Evolutionary conservation across 2,113 vertebrate genomes (phyloP).

Genomic region (Dascyllus trimaculatus): DNA sequence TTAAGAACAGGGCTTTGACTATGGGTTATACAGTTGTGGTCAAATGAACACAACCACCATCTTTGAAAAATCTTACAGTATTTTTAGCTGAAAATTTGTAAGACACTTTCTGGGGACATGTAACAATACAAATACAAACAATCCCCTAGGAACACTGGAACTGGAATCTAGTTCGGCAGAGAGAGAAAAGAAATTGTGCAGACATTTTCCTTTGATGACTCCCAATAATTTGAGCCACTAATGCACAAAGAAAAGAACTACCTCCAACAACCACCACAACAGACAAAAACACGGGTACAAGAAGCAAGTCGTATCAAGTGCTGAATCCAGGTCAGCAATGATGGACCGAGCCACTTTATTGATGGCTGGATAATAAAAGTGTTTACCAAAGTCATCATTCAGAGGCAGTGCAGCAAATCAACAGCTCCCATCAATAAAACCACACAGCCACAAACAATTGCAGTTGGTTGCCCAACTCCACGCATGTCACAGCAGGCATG

Average conservation of each 20-base stretch:
- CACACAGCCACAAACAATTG: constrained; percentile 46
- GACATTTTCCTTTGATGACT: constrained; percentile 23
- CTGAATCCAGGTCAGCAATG: constrained; percentile 56
- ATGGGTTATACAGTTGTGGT: no score
- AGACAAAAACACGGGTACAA: constrained; percentile 9
- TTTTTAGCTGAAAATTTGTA: no score
- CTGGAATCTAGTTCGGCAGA: neutral
- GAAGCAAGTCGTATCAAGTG: constrained; percentile 8
- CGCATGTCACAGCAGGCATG: constrained; percentile 48
- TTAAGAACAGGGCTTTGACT: no score
- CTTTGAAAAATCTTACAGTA: no score
- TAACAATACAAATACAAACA: neutral
- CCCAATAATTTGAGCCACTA: neutral
- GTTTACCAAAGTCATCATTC: constrained; percentile 61
- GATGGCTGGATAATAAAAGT: constrained; percentile 64
- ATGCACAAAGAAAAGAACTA: constrained; percentile 3
- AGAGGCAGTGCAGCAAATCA: constrained; percentile 54
- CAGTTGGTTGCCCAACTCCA: constrained; percentile 32
- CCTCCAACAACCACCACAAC: constrained; percentile 5
- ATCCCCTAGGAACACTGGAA: neutral
- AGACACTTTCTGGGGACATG: no score
- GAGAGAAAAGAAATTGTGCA: constrained; percentile 9
- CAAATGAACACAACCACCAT: no score
- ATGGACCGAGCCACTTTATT: constrained; percentile 48
- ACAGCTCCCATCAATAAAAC: constrained; percentile 53